These are phyloP conservation scores for Brachyptera risi DNA, from an alignment of 2,888 invertebrate species.

Conservation along the genomic window DNA sequence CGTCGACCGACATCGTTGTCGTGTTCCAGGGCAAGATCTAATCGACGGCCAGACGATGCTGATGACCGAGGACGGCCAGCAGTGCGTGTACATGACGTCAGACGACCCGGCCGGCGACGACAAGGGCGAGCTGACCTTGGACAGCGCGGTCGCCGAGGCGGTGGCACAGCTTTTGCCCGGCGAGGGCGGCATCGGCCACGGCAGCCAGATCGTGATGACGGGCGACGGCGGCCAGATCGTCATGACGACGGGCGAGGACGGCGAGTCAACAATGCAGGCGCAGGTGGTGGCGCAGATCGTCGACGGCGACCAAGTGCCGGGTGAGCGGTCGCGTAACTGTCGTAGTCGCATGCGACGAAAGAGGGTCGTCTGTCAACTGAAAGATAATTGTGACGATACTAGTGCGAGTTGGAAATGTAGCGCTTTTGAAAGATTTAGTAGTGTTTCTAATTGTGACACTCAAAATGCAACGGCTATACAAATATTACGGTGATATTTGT, in stretches of 20 bases:
- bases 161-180: conserved; percentile 56
- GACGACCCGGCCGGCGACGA: conserved; percentile 57
- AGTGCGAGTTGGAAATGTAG: no score
- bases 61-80: conserved; percentile 72
- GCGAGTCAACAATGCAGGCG: conserved; percentile 42
- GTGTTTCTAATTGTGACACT: no score
- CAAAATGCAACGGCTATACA: no score
- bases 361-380: not conserved
- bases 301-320: conserved; percentile 58
- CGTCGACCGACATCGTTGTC: no score
- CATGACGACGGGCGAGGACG: conserved; percentile 27
- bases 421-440: no score
- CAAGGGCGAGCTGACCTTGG: conserved; percentile 39
- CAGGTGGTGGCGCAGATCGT: conserved; percentile 84
- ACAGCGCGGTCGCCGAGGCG: conserved; percentile 46
- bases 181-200: not conserved
- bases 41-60: conserved; percentile 67
- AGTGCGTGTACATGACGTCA: conserved; percentile 61
- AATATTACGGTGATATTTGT: no score
- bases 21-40: conserved; percentile 12
- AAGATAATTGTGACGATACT: no score
- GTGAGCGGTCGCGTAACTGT: no score
- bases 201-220: conserved; percentile 24
- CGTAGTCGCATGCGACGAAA: conserved; percentile 77
- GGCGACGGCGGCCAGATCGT: conserved; percentile 22